Conservation (phyloP, 2,113 vertebrate species). For the Zingel zingel region DNA sequence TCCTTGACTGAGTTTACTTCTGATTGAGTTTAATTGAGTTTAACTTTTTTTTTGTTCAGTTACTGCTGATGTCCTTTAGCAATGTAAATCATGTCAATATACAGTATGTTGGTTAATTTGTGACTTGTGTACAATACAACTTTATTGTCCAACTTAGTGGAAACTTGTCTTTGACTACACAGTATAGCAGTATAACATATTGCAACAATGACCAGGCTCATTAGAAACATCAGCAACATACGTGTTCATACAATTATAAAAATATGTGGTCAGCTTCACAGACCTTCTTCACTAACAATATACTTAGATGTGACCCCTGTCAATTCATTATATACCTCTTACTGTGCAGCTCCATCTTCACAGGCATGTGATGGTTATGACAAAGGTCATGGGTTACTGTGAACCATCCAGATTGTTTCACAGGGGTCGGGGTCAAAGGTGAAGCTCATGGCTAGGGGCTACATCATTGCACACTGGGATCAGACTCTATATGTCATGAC, state of each 20-base stretch:
- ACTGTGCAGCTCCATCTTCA: slow-evolving; percentile 16
- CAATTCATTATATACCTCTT: neutral
- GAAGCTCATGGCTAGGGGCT: slow-evolving; percentile 57
- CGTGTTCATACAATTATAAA: neutral
- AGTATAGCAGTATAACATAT: neutral
- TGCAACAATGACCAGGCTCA: neutral
- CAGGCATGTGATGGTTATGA: slow-evolving; percentile 20
- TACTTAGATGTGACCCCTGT: neutral
- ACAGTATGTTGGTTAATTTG: neutral
- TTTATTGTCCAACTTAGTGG: neutral
- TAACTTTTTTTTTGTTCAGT: neutral
- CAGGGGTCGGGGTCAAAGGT: slow-evolving; percentile 59
- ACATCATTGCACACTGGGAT: slow-evolving; percentile 37
- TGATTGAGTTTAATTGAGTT: neutral
- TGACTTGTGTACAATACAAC: neutral
- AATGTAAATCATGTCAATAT: neutral
- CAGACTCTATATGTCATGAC: slow-evolving; percentile 41
- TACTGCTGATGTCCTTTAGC: neutral
- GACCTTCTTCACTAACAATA: neutral
- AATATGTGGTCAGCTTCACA: neutral
- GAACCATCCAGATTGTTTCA: slow-evolving; percentile 58
- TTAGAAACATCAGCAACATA: neutral
- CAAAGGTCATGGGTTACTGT: slow-evolving; percentile 38
- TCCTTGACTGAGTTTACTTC: slow-evolving; percentile 18
- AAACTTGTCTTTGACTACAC: neutral